Conservation (phyloP, 2,113 vertebrate genomes). For the Glaucomys volans region DNA sequence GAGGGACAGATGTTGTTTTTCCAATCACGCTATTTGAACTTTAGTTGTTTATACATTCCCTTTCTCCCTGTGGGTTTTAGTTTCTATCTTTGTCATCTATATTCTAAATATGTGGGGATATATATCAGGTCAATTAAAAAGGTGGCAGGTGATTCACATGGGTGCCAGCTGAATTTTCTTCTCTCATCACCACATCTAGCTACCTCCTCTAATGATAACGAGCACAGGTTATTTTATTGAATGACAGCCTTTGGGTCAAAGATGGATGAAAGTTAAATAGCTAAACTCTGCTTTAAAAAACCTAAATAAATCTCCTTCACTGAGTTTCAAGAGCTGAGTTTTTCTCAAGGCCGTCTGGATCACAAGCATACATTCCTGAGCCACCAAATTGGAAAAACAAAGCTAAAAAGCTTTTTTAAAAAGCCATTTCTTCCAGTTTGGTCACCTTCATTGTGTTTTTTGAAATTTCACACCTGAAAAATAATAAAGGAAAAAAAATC, state of each 20-base stretch:
- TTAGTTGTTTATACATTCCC: conserved; percentile 29
- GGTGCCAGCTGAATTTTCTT: conserved; percentile 4
- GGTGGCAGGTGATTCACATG: neutral
- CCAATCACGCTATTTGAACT: neutral
- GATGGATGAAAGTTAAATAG: conserved; percentile 43
- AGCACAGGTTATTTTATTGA: neutral
- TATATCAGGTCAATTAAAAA: neutral
- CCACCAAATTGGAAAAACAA: conserved; percentile 35
- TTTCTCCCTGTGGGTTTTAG: neutral
- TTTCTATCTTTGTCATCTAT: neutral
- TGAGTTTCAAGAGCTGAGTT: neutral
- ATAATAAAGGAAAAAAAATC: neutral
- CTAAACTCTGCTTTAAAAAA: neutral
- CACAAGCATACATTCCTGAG: neutral
- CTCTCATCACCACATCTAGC: neutral
- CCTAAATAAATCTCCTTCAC: neutral
- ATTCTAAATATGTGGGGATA: neutral
- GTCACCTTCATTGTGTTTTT: neutral
- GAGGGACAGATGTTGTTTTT: conserved; percentile 59
- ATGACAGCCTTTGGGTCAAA: neutral
- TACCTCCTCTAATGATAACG: neutral
- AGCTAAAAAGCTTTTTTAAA: neutral
- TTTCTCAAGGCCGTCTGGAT: neutral
- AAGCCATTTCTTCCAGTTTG: neutral
- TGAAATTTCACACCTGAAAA: conserved; percentile 40